Evolutionary conservation across 2,797 vertebrate genomes (phyloP).

Genomic region (Falco biarmicus): DNA sequence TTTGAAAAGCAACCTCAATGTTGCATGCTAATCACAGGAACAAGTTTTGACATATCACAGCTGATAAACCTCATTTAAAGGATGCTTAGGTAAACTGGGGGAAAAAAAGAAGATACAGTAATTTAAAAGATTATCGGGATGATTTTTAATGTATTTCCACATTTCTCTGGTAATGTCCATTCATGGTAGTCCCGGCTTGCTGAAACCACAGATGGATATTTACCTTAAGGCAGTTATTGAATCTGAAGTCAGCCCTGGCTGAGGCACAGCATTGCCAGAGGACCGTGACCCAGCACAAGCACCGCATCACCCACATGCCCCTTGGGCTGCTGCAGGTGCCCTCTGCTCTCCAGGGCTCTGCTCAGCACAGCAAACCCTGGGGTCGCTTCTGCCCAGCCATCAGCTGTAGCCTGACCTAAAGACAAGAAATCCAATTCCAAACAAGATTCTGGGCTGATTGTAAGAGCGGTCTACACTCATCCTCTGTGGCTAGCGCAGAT

Average conservation of each 20-base stretch:
- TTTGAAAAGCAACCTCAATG: not conserved
- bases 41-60: not conserved
- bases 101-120: not conserved
- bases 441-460: not conserved
- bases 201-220: not conserved
- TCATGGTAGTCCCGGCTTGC: not conserved
- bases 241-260: not conserved
- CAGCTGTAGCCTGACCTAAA: not conserved
- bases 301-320: accelerated
- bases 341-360: not conserved
- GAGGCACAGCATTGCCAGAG: accelerated
- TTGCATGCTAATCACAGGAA: not conserved
- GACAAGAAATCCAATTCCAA: not conserved
- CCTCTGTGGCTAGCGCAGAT: not conserved
- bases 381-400: not conserved
- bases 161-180: not conserved
- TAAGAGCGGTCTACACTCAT: not conserved
- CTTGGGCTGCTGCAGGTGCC: not conserved
- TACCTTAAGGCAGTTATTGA: not conserved
- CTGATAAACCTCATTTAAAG: not conserved
- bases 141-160: not conserved
- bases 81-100: not conserved
- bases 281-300: not conserved
- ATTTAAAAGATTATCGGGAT: not conserved
- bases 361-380: not conserved